Base-by-base conservation (phyloP, 2,797 vertebrate genomes). In the Nasua narica region DNA sequence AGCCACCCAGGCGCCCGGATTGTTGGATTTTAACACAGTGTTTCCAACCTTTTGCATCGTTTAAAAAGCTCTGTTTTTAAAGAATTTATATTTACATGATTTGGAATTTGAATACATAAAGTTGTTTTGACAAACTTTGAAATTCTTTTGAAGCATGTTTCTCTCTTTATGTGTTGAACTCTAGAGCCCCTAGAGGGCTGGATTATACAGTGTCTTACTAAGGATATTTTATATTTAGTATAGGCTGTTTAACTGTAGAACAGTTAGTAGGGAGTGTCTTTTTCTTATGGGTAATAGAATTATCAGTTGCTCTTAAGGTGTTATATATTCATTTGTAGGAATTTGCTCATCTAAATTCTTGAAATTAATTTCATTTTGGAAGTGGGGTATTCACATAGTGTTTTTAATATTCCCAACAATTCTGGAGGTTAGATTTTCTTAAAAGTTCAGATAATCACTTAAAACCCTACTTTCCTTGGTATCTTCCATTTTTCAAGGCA, bases 401-500 rank as follows among this genome's bases (percentile, higher is more conserved):
- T 87, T 74, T 90, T 87, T 81, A 93, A 78, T 90, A 19, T 10
- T 93, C 29, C 65, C 29, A 70, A 18, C 27, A 88, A 27, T 60
- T 88, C 54, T 67, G 13, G 79, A 35, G 37, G 48, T 56, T 72
- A 54, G 65, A 29, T 95, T 90, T 96, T 90, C 65, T 74, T 82
- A n/a, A 40, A 70, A 70, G 16, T 85, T 60, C 52, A 91, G 2
- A 25, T 90, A n/a, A 11, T 92, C n/a, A 96, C 43, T 32, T 69
- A 90, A 87, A 77, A 72, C 9, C 23, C 82, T 96, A 79, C 1
- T 0, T 2, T 95, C 82, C 11, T 91, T 16, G 14, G 2, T 81
- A 54, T 86, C 7, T 95, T 79, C 74, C 87, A 43, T 96, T 94
- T 93, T 58, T 94, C 60, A 98, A 99, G 99, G 99, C 99, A 74